Conservation (phyloP, 1,140 invertebrate genomes). For the Aphis gossypii region DNA sequence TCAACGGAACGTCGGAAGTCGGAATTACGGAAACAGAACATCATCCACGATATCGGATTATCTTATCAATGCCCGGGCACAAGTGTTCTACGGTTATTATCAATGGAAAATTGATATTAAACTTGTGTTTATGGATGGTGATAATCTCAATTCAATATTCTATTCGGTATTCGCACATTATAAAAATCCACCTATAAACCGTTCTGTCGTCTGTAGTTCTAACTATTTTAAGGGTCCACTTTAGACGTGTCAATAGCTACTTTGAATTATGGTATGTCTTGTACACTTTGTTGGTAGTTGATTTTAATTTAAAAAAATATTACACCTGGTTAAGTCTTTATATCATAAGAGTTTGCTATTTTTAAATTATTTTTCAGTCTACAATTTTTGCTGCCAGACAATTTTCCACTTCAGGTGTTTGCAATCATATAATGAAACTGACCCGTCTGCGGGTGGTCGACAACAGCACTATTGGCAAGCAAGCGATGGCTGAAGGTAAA, state of each 20-base stretch:
- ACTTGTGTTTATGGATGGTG: neutral
- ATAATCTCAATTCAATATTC: too few relatives aligned
- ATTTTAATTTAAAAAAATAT: neutral
- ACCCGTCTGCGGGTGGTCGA: slow-evolving; percentile 90
- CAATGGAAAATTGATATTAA: too few relatives aligned
- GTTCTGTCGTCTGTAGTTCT: neutral
- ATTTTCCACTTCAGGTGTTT: slow-evolving; percentile 57
- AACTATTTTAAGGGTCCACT: neutral
- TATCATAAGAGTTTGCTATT: neutral
- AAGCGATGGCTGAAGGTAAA: slow-evolving; percentile 91
- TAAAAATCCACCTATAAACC: too few relatives aligned
- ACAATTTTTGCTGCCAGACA: slow-evolving; percentile 8
- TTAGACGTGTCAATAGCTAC: neutral
- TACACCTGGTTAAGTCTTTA: neutral
- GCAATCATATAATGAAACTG: slow-evolving; percentile 66
- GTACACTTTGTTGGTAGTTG: neutral
- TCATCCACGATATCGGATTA: too few relatives aligned
- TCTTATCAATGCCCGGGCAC: too few relatives aligned
- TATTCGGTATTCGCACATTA: too few relatives aligned
- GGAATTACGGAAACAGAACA: too few relatives aligned
- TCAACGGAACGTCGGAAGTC: too few relatives aligned
- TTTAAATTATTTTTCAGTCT: slow-evolving; percentile 10
- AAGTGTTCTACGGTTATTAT: too few relatives aligned
- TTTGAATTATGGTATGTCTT: neutral
- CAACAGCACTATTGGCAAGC: slow-evolving; percentile 92